Conservation (phyloP, 2,113 vertebrate species). For the Eudyptes chrysolophus region DNA sequence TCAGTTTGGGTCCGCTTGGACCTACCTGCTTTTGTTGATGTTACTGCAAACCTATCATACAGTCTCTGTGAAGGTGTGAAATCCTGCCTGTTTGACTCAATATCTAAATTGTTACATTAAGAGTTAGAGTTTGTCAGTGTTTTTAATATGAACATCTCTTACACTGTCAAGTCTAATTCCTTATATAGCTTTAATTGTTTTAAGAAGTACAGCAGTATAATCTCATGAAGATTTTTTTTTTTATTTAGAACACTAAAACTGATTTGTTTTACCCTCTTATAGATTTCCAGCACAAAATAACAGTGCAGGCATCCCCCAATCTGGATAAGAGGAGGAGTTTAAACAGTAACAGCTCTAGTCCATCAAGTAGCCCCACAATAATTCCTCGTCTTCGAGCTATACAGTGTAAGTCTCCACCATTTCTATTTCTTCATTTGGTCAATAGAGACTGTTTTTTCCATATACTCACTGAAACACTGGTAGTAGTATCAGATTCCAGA, state of each 20-base stretch:
- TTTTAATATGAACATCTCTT: not conserved
- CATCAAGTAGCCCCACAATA: slow-evolving; percentile 90
- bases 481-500: not conserved
- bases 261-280: not conserved
- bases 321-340: slow-evolving; percentile 92
- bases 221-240: not conserved
- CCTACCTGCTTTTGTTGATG: not conserved
- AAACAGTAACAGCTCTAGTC: slow-evolving; percentile 88
- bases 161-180: not conserved
- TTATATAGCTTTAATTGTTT: not conserved
- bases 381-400: slow-evolving; percentile 94
- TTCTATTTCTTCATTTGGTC: not conserved
- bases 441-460: not conserved
- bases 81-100: not conserved
- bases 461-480: not conserved
- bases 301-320: slow-evolving; percentile 93
- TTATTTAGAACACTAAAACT: not conserved
- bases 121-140: not conserved
- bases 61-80: not conserved
- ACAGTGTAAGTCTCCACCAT: slow-evolving; percentile 79
- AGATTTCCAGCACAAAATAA: slow-evolving; percentile 99
- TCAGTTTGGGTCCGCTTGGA: not conserved
- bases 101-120: not conserved
- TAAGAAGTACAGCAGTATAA: not conserved
- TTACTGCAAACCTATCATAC: not conserved